Evolutionary conservation across 1,140 invertebrate species (phyloP), one percentile per base, ranked within the genome.

Genomic region (Reticulitermes speratus): DNA sequence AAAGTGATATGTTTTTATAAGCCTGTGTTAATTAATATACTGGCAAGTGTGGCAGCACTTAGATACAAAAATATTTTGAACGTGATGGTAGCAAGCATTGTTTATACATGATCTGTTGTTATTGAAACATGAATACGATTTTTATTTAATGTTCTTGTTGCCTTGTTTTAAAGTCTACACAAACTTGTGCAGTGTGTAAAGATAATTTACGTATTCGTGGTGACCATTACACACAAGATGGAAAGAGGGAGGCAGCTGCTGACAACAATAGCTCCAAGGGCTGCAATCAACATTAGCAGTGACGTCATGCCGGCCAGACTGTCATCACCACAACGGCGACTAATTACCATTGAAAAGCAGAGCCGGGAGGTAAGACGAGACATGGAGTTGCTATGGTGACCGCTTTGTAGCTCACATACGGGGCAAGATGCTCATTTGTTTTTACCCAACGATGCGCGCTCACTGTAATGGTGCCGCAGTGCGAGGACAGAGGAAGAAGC

Each of bases 241-340:
- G 45, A 48, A 55, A 55, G 65, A 75, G 5, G n/a, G 25, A n/a
- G 65, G 65, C 65, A 75, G 25, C 65, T 75, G 65, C 65, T 75
- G 65, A 75, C 65, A 75, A 75, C 65, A 75, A 75, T 75, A 75
- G 65, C 65, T 75, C n/a, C 65, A 30, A 75, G 8, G 65, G n/a
- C 8, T 30, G 65, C 65, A 75, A 75, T 75, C 65, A 75, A 14
- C 65, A 75, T 75, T 75, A 75, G 65, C n/a, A 30, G 65, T 75
- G 65, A 75, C 65, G 65, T 75, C 65, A 75, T 25, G 12, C 65
- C 65, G 65, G n/a, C 65, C 65, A 75, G 25, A 75, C 25, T 75
- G 65, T 30, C 65, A 30, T 75, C 65, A 75, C 65, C 65, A 75
- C 65, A 75, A 75, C 65, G 65, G n/a, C 25, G 8, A 75, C 65